Conservation (phyloP, 1,140 invertebrate species). For the Rhyacophila brunnea region DNA sequence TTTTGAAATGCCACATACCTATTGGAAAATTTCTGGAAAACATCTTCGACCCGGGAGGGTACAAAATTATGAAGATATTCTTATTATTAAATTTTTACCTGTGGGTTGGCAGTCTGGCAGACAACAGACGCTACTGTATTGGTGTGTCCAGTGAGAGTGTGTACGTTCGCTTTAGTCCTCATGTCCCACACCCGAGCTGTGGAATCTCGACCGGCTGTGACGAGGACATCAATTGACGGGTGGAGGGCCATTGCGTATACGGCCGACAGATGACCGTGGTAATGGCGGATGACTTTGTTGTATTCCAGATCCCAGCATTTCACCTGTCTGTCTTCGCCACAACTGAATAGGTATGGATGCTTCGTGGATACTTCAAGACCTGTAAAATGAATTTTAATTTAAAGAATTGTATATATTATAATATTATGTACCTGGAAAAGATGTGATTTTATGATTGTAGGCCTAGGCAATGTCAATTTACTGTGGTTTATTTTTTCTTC, state of each 20-base stretch:
- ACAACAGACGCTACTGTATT: conserved; percentile 95
- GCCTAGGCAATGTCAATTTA: too few species aligned
- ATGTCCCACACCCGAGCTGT: conserved; percentile 98
- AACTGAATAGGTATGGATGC: conserved; percentile 98
- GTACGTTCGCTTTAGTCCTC: conserved; percentile 97
- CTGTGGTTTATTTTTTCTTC: too few species aligned
- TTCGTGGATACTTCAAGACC: conserved; percentile 87
- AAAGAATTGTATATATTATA: neutral
- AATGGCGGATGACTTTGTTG: conserved; percentile 98
- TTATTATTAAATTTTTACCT: conserved; percentile 68
- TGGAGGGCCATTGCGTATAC: conserved; percentile 93
- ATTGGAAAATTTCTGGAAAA: too few species aligned
- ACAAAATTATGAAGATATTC: too few species aligned
- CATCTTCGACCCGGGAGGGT: too few species aligned
- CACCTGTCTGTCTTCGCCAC: conserved; percentile 98
- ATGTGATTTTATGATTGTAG: too few species aligned
- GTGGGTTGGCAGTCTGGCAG: conserved; percentile 90
- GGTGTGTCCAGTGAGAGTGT: conserved; percentile 94
- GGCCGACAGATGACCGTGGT: conserved; percentile 97
- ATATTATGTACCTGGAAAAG: too few species aligned
- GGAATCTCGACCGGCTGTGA: conserved; percentile 92
- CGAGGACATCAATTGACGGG: conserved; percentile 92
- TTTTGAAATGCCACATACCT: too few species aligned
- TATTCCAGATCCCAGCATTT: conserved; percentile 99
- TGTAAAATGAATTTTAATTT: conserved; percentile 24